Evolutionary conservation across 1,140 invertebrate genomes (phyloP).

Genomic region (Drosophila tristis): DNA sequence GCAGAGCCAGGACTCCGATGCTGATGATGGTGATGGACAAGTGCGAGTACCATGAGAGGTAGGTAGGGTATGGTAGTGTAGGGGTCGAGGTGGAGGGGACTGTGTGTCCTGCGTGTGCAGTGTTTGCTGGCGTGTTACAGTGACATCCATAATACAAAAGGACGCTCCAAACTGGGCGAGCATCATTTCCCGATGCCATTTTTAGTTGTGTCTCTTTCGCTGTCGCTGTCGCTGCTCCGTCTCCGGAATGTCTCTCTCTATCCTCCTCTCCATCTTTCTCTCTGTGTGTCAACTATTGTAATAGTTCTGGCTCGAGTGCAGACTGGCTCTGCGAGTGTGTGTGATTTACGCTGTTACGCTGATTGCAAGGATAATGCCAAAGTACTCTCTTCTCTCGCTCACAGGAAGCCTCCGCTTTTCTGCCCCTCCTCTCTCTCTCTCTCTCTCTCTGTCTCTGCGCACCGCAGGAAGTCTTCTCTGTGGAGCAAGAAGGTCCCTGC

Average conservation of each 20-base stretch:
- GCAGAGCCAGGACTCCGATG: neutral
- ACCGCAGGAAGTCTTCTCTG: conserved; percentile 38
- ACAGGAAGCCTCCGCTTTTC: too few species aligned
- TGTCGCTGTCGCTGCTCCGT: neutral
- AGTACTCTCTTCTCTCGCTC: conserved; percentile 23
- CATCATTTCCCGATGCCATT: conserved; percentile 78
- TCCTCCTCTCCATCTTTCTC: neutral
- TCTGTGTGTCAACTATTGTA: conserved; percentile 57
- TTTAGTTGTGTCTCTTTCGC: conserved; percentile 40
- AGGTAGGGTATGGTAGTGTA: neutral
- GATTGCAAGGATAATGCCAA: conserved; percentile 77
- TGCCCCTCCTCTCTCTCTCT: too few species aligned
- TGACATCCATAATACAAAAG: conserved; percentile 81
- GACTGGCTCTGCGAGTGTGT: conserved; percentile 30
- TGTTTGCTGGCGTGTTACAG: conserved; percentile 74
- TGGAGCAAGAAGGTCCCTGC: conserved; percentile 48
- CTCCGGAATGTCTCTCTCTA: conserved; percentile 8
- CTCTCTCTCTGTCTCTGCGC: too few species aligned
- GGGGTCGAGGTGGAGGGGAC: neutral
- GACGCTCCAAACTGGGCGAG: conserved; percentile 67
- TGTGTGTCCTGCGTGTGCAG: conserved; percentile 64
- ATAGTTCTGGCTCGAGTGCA: conserved; percentile 44
- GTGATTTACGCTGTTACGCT: conserved; percentile 75
- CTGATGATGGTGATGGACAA: conserved; percentile 8
- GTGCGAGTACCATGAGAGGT: too few species aligned